phyloP scores from a whole-genome alignment of 2,888 invertebrate species.

The Cyclophora punctaria region DNA sequence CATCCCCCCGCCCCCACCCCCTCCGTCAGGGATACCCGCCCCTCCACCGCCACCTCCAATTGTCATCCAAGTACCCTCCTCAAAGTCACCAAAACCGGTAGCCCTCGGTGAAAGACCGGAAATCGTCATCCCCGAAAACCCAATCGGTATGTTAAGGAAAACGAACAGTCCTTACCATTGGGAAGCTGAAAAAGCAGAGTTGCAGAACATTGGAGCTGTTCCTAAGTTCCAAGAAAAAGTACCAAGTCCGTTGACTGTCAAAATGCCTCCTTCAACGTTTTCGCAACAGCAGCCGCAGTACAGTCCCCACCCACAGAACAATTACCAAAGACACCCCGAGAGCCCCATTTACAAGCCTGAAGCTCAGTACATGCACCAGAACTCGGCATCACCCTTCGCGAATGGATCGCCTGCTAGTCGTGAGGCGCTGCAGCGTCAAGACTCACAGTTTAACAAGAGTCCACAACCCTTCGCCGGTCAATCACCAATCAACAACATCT shows the following conservation, averaged over 20 bases:
- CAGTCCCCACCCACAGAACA: conserved; percentile 45
- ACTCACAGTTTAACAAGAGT: conserved; percentile 70
- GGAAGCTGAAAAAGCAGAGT: conserved; percentile 76
- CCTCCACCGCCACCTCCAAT: conserved; percentile 77
- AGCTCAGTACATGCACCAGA: conserved; percentile 61
- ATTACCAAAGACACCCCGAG: conserved; percentile 48
- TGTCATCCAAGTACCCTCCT: conserved; percentile 67
- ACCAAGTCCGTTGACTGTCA: conserved; percentile 65
- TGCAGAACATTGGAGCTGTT: conserved; percentile 62
- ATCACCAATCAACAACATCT: conserved; percentile 45
- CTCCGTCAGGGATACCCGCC: conserved; percentile 60
- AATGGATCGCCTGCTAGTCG: conserved; percentile 54
- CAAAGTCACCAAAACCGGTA: conserved; percentile 69
- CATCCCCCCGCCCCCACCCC: conserved; percentile 61
- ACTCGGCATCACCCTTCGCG: conserved; percentile 45
- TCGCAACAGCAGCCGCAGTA: conserved; percentile 62
- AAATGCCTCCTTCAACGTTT: conserved; percentile 54
- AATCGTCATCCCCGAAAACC: conserved; percentile 84
- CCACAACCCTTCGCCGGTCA: conserved; percentile 61
- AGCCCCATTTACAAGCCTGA: conserved; percentile 68
- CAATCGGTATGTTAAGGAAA: conserved; percentile 80
- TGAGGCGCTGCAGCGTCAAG: conserved; percentile 61
- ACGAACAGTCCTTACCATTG: conserved; percentile 80
- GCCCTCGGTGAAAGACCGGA: conserved; percentile 79
- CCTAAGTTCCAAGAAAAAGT: conserved; percentile 66